Evolutionary conservation across 1,140 invertebrate species (phyloP), one percentile per base, ranked within the genome.

Genomic region (Ostrea edulis): DNA sequence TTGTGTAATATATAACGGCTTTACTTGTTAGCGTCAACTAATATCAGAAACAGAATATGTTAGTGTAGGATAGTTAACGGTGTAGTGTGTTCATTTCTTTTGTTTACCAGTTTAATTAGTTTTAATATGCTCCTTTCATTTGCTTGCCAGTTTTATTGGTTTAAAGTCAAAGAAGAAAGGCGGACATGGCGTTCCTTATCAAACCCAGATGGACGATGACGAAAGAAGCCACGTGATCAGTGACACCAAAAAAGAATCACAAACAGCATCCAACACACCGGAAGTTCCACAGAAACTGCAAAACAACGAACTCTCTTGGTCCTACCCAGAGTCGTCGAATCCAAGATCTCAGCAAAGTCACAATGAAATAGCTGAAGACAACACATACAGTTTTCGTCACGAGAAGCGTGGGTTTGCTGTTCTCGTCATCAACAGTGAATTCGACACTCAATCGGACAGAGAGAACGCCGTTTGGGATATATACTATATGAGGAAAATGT

Each of bases 401-500:
- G 83, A 25, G 54, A 88, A 81, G 11, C 22, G 83, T 44, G 87
- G 87, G 7, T 29, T 58, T 62, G 87, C 87, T 51, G 82, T 88
- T 25, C 81, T 88, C 17, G 71, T 88, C 9, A 88, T 88, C 17
- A 81, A 88, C 84, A 81, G 58, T n/a, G n/a, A 53, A 29, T 88
- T 88, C 62, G 53, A 88, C 22, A 20, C 17, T 17, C 87, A 88
- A 84, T 9, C 87, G 17, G 52, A 88, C 29, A 58, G 87, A 20
- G 44, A 62, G n/a, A 84, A 68, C 84, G 87, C 87, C 0, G 62
- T 29, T n/a, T 22, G 44, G 25, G 87, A 88, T 58, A 17, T 9
- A n/a, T 44, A 88, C 17, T 55, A 44, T 22, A 88, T 88, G 87
- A 14, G 1, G 8, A 65, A 84, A 44, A n/a, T 88, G 35, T 88